A percentile compares a stretch with the other conserved stretches of the same genome.
Conservation (phyloP, 2,888 invertebrate genomes). For the Melinaea menophilus region DNA sequence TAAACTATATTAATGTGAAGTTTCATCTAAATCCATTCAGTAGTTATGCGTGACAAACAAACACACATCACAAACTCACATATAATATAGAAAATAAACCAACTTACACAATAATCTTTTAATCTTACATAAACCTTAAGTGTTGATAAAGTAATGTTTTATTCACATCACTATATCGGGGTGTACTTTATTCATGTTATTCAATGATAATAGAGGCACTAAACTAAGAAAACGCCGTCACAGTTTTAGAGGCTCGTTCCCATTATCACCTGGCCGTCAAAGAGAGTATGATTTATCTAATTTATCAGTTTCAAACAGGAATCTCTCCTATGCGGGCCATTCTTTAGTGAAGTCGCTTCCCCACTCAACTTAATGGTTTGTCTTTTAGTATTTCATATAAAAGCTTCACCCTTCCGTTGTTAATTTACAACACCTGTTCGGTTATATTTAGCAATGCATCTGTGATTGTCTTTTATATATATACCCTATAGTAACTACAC, state of each 20-base stretch:
- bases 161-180: background rate
- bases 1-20: no score
- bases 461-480: background rate
- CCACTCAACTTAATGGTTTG: slow-evolving; percentile 53
- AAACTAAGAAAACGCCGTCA: slow-evolving; percentile 39
- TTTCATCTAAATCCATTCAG: no score
- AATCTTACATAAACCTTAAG: background rate
- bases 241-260: slow-evolving; percentile 54
- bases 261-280: slow-evolving; percentile 65
- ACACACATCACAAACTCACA: no score
- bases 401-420: slow-evolving; percentile 20
- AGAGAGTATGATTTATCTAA: slow-evolving; percentile 67
- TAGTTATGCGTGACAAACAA: no score
- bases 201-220: slow-evolving; percentile 15
- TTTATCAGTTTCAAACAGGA: slow-evolving; percentile 62
- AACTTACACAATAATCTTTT: background rate
- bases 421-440: slow-evolving; percentile 12
- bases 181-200: slow-evolving; percentile 6
- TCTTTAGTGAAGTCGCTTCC: slow-evolving; percentile 43
- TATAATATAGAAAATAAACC: no score
- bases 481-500: no score
- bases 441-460: background rate
- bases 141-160: slow-evolving; percentile 3
- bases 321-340: slow-evolving; percentile 52
- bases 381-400: slow-evolving; percentile 43